phyloP scores from a whole-genome alignment of 2,888 invertebrate genomes.

The Stegana nigrithorax region DNA sequence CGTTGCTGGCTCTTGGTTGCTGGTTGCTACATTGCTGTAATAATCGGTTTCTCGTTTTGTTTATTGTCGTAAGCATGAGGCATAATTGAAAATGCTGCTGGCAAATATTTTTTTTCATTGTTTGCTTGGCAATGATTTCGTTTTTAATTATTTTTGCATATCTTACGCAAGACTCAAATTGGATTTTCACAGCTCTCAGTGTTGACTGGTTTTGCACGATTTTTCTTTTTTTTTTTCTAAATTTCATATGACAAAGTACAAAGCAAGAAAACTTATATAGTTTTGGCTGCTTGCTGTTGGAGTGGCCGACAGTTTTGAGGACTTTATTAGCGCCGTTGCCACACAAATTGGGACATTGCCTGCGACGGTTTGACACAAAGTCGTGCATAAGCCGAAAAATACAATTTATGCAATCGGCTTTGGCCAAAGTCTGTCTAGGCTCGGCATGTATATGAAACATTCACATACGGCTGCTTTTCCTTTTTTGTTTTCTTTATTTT shows the following conservation, averaged over 20 bases:
- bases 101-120: conserved; percentile 8
- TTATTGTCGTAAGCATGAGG: conserved; percentile 5
- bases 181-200: too few species aligned
- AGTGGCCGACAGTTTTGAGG: neutral
- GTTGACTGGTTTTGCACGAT: too few species aligned
- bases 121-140: neutral
- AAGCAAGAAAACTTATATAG: too few species aligned
- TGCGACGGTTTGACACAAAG: conserved; percentile 1
- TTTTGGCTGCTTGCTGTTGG: too few species aligned
- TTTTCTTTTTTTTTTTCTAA: too few species aligned
- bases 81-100: conserved; percentile 8
- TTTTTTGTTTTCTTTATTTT: too few species aligned
- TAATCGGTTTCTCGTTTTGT: neutral
- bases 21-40: neutral
- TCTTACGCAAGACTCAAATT: neutral
- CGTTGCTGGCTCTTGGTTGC: neutral
- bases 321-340: neutral
- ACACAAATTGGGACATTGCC: conserved; percentile 15
- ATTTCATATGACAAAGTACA: too few species aligned
- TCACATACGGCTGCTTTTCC: too few species aligned
- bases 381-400: neutral
- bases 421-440: neutral
- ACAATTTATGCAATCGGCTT: conserved; percentile 2
- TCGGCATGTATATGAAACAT: too few species aligned
- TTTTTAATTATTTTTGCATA: neutral